A percentile compares a stretch with the other conserved stretches of the same genome.
phyloP scores from a whole-genome alignment of 2,113 vertebrate species.

The Odobenus rosmarus region DNA sequence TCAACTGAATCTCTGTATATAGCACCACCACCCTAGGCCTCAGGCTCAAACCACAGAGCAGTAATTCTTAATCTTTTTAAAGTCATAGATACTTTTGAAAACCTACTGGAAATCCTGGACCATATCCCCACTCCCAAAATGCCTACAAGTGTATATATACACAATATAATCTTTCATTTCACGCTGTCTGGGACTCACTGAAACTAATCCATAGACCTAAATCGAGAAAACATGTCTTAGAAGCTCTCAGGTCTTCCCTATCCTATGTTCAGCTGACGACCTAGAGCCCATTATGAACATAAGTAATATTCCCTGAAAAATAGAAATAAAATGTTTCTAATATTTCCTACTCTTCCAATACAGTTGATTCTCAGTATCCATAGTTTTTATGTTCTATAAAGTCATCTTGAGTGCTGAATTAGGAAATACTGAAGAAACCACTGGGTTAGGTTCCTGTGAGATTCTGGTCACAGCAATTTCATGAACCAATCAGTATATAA shows the following conservation, averaged over 20 bases:
- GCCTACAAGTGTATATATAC: too few species aligned
- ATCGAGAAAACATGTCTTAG: background rate
- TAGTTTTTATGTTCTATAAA: background rate
- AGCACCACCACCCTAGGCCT: background rate
- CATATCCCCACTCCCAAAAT: background rate
- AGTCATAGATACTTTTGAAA: background rate
- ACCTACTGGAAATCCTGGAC: background rate
- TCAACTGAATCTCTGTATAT: background rate
- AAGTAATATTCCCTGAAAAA: background rate
- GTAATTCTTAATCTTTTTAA: background rate
- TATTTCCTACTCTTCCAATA: background rate
- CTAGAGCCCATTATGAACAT: background rate
- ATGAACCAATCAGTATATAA: background rate
- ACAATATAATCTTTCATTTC: background rate
- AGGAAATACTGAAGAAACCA: background rate
- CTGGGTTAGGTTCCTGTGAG: background rate
- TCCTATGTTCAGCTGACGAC: background rate
- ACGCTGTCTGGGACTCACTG: background rate
- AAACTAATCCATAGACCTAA: background rate
- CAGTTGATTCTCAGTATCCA: background rate
- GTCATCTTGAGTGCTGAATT: background rate
- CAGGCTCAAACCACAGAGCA: background rate
- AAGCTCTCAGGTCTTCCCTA: background rate
- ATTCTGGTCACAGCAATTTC: background rate
- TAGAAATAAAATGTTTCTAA: slow-evolving; percentile 23